phyloP scores from a whole-genome alignment of 2,888 invertebrate species.

The Uloborus plumipes region DNA sequence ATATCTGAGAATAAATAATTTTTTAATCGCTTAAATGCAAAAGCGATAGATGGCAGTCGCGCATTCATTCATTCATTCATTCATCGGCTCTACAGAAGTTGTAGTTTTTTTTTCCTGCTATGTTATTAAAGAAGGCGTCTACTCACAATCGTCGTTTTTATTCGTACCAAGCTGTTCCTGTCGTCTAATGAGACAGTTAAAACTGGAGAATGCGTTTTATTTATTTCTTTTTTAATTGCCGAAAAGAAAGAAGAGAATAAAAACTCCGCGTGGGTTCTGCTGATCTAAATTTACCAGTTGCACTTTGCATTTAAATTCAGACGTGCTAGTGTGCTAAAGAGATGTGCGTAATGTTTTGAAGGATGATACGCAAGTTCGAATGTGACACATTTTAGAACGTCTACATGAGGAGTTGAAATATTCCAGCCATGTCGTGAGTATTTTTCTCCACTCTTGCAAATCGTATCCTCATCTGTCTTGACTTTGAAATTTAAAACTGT shows the following conservation, averaged over 20 bases:
- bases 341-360: slow-evolving; percentile 3
- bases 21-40: too few species aligned
- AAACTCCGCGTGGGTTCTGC: slow-evolving; percentile 36
- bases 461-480: background rate
- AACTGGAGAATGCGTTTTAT: too few species aligned
- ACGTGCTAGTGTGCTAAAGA: background rate
- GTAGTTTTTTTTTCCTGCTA: slow-evolving; percentile 20
- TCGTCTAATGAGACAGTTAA: background rate
- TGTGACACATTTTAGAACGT: background rate
- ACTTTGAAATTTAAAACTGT: too few species aligned
- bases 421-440: slow-evolving; percentile 44
- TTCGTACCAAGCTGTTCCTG: slow-evolving; percentile 11
- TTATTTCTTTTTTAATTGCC: background rate
- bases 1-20: too few species aligned
- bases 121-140: slow-evolving; percentile 27
- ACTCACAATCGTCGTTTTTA: slow-evolving; percentile 12
- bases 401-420: background rate
- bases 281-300: slow-evolving; percentile 50
- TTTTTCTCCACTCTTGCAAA: background rate
- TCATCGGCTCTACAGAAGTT: slow-evolving; percentile 30
- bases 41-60: slow-evolving; percentile 47
- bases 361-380: slow-evolving; percentile 8
- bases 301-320: slow-evolving; percentile 13
- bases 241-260: slow-evolving; percentile 11
- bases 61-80: slow-evolving; percentile 49